Evolutionary conservation across 64 coral and sea anemone species (phyloP), one percentile per base, ranked within the genome.

Genomic region (Dendrophyllia cribrosa): DNA sequence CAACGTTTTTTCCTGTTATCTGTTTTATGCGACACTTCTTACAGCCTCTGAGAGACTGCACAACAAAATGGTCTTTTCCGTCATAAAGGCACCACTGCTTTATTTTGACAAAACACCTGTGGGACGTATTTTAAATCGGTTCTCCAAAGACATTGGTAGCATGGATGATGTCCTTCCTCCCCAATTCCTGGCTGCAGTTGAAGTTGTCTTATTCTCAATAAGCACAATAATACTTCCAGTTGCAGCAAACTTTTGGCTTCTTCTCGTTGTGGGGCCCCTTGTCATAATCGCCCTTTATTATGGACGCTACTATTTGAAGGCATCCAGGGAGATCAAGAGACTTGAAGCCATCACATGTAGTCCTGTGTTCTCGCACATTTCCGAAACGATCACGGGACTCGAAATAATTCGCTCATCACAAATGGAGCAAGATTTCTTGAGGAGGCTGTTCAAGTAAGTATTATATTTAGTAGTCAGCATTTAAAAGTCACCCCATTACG

Each of bases 261-360:
- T 89, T 49, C 58, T 94, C 15, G 77, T 87, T 16, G 34, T 73
- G 1, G 66, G 58, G 15, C 78, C 87, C 9, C 22, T 90, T n/a
- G 9, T 94, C 2, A 58, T 23, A 12, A 53, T 76, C 11, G 75
- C 73, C 56, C 2, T 90, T 7, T 90, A 64, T 21, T 79, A 82
- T 76, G 87, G 76, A 25, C 88, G 78, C 22, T 94, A 94, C 23
- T 93, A 79, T 34, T 43, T 93, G 2, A 86, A 85, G 61, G 85
- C 85, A 25, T 77, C 90, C 10, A 79, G 95, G 70, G 95, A 96
- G 34, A 70, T 96, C 43, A 88, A 92, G 23, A 59, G 95, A 43
- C 43, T 96, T n/a, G 90, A 96, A 59, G 84, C 89, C 59, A 92
- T 96, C 17, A 87, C 72, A 14, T 79, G 94, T 20, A 95, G 94